These are phyloP conservation scores for Spheniscus mendiculus DNA, from an alignment of 2,113 vertebrate species.

Conservation along the genomic window DNA sequence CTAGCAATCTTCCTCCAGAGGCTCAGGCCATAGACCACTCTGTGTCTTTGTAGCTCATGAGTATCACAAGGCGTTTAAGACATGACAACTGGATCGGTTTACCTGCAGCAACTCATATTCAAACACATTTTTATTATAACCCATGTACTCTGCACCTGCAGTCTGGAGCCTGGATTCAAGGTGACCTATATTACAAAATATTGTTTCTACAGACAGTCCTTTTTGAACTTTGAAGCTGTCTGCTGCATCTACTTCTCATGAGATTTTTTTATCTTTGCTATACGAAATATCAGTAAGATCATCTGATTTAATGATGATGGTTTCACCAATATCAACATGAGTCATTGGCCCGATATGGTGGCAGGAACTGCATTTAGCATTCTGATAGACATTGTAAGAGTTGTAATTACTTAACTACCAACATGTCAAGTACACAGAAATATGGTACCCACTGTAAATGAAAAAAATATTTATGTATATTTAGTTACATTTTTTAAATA, in stretches of 20 bases:
- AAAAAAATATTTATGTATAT: background rate
- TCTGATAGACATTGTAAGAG: background rate
- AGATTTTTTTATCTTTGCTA: conserved; percentile 26
- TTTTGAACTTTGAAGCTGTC: background rate
- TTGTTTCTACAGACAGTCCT: background rate
- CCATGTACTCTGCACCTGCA: background rate
- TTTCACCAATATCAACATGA: background rate
- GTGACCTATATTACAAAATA: background rate
- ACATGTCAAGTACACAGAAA: conserved; percentile 27
- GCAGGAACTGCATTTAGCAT: conserved; percentile 1
- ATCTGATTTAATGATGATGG: background rate
- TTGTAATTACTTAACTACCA: conserved; percentile 2
- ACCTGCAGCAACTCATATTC: background rate
- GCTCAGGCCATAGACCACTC: background rate
- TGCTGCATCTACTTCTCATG: background rate
- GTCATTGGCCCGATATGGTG: background rate
- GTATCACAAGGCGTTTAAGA: background rate
- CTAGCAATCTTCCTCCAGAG: background rate
- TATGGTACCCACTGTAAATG: conserved; percentile 8
- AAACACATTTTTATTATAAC: background rate
- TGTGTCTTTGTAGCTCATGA: background rate
- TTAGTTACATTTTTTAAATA: conserved; percentile 39
- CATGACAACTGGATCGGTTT: background rate
- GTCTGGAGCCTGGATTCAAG: background rate
- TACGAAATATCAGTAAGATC: background rate